Conservation (phyloP, 2,888 invertebrate species). For the Hyles lineata region DNA sequence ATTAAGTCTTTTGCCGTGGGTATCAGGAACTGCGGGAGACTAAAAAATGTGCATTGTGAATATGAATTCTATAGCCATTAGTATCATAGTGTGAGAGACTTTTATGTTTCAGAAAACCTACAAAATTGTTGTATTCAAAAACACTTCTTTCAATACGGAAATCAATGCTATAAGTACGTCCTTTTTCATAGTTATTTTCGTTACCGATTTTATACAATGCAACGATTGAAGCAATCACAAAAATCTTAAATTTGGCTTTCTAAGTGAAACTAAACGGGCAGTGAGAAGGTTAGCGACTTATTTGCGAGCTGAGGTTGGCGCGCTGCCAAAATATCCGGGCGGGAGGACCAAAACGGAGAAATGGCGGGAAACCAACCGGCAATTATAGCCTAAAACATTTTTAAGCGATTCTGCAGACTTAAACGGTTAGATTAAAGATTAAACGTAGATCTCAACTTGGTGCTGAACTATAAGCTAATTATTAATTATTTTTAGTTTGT, state of each 20-base stretch:
- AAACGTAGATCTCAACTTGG: too few species aligned
- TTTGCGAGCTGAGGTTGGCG: neutral
- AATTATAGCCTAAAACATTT: neutral
- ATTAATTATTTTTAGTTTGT: too few species aligned
- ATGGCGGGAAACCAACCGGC: conserved; percentile 2
- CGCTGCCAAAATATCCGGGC: conserved; percentile 15
- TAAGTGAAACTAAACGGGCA: conserved; percentile 19
- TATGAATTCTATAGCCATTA: too few species aligned
- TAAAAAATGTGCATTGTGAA: too few species aligned
- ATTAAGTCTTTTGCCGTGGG: too few species aligned
- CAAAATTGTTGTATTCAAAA: too few species aligned
- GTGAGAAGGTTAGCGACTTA: neutral
- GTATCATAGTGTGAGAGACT: too few species aligned
- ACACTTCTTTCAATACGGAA: too few species aligned
- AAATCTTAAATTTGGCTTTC: neutral
- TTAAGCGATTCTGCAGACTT: neutral
- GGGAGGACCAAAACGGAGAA: conserved; percentile 11
- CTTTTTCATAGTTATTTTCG: neutral
- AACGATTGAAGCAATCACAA: neutral
- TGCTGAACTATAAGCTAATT: too few species aligned
- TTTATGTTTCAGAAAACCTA: too few species aligned
- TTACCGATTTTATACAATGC: neutral
- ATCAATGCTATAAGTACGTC: too few species aligned
- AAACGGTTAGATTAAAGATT: neutral
- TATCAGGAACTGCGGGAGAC: too few species aligned